A percentile compares a stretch with the other conserved stretches of the same genome.
phyloP scores from a whole-genome alignment of 2,113 vertebrate species.

The Isurus oxyrinchus region DNA sequence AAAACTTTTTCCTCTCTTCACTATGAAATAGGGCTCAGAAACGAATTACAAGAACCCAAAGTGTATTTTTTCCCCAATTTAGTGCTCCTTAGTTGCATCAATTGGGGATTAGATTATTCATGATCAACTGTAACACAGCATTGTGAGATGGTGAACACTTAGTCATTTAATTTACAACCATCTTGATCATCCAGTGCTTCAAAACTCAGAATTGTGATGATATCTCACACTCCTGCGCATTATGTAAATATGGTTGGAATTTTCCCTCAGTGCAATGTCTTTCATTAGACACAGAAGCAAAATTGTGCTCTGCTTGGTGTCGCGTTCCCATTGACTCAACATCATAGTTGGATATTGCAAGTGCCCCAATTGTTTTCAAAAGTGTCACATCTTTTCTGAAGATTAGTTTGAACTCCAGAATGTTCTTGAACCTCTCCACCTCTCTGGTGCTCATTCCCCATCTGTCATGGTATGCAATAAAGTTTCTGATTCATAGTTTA shows the following conservation, averaged over 20 bases:
- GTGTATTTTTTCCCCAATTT: background rate
- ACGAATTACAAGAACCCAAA: background rate
- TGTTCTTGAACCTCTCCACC: background rate
- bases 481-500: background rate
- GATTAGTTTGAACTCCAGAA: background rate
- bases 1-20: background rate
- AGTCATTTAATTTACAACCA: background rate
- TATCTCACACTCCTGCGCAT: background rate
- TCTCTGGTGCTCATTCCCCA: background rate
- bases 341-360: background rate
- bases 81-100: background rate
- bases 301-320: background rate
- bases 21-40: too few relatives aligned
- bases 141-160: background rate
- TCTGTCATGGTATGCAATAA: background rate
- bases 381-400: background rate
- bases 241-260: background rate
- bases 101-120: background rate
- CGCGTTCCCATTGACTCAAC: background rate
- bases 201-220: background rate
- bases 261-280: background rate
- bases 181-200: background rate
- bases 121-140: background rate
- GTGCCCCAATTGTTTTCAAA: background rate
- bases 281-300: background rate